phyloP scores from a whole-genome alignment of 2,113 vertebrate species.

The Stigmatopora nigra region DNA sequence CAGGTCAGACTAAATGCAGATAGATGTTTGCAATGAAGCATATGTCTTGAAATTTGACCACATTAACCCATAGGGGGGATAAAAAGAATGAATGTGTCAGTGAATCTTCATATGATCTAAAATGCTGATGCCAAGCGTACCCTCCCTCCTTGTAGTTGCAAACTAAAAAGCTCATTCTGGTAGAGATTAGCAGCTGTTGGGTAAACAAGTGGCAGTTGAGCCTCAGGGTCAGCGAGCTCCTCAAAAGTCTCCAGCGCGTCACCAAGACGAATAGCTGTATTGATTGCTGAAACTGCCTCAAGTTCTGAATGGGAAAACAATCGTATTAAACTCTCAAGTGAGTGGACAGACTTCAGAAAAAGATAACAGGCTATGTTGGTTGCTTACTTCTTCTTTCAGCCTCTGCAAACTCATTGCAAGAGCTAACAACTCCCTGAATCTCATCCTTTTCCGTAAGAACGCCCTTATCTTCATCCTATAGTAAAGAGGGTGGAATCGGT shows the following conservation, averaged over 20 bases:
- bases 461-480: slow-evolving; percentile 70
- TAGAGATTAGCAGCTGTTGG: slow-evolving; percentile 84
- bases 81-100: neutral
- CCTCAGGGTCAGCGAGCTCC: slow-evolving; percentile 81
- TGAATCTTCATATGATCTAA: neutral
- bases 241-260: slow-evolving; percentile 75
- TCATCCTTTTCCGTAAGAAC: slow-evolving; percentile 74
- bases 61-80: neutral
- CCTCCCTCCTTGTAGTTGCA: slow-evolving; percentile 83
- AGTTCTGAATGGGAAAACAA: slow-evolving; percentile 67
- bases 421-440: slow-evolving; percentile 79
- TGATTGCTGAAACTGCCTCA: slow-evolving; percentile 81
- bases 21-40: slow-evolving; percentile 19
- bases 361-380: neutral
- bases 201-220: slow-evolving; percentile 83
- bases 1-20: slow-evolving; percentile 71
- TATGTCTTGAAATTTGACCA: slow-evolving; percentile 1
- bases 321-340: neutral
- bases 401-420: slow-evolving; percentile 78
- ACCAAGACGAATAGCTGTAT: slow-evolving; percentile 77
- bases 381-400: slow-evolving; percentile 75
- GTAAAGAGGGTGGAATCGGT: neutral
- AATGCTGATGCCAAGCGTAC: slow-evolving; percentile 56
- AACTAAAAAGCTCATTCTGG: slow-evolving; percentile 86
- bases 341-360: neutral